Conservation (phyloP, 2,888 invertebrate species). For the Meteorus cinctellus region DNA sequence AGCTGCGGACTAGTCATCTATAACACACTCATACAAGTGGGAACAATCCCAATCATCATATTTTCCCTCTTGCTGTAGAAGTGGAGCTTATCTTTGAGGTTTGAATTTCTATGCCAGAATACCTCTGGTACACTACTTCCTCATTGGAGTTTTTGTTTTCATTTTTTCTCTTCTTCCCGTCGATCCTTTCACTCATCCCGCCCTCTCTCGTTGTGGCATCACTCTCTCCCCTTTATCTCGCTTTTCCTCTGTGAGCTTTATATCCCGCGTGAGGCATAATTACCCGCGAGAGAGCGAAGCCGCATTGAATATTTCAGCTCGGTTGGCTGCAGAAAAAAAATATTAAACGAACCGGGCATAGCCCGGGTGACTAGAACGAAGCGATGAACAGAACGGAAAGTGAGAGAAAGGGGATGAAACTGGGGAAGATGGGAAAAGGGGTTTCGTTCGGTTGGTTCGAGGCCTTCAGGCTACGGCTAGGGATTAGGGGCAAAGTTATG, state of each 20-base stretch:
- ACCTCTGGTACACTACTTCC: slow-evolving; percentile 48
- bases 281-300: slow-evolving; percentile 60
- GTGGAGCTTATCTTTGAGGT: slow-evolving; percentile 60
- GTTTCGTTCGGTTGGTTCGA: slow-evolving; percentile 56
- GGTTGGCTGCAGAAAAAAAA: slow-evolving; percentile 50
- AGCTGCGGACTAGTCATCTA: no score
- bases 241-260: slow-evolving; percentile 47
- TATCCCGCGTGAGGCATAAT: slow-evolving; percentile 62
- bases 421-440: slow-evolving; percentile 43
- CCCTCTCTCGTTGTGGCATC: slow-evolving; percentile 16
- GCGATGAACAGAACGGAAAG: slow-evolving; percentile 24
- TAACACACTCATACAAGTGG: not conserved
- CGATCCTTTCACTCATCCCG: not conserved
- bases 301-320: slow-evolving; percentile 66
- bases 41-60: slow-evolving; percentile 25
- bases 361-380: slow-evolving; percentile 34
- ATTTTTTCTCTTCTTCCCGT: slow-evolving; percentile 25
- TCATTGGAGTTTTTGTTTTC: not conserved
- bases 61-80: slow-evolving; percentile 25
- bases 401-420: slow-evolving; percentile 31
- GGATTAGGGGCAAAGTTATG: slow-evolving; percentile 69
- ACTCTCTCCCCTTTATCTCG: slow-evolving; percentile 26
- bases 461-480: slow-evolving; percentile 54
- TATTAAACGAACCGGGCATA: slow-evolving; percentile 42
- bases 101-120: slow-evolving; percentile 61